phyloP scores from a whole-genome alignment of 2,888 invertebrate species.

The Glyphotaelius pellucidus region DNA sequence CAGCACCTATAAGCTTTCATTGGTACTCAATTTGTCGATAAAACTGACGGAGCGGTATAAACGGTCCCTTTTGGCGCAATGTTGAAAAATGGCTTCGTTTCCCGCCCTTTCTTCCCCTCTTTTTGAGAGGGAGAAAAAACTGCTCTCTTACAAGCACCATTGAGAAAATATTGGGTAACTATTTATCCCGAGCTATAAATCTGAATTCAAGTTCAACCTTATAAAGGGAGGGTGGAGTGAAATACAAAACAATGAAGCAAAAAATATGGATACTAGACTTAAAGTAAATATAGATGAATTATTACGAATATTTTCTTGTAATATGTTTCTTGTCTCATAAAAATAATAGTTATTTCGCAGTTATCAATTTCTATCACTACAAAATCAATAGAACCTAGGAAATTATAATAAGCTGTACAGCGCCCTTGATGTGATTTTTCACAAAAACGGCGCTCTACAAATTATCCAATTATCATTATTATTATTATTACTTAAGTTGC shows the following conservation, averaged over 20 bases:
- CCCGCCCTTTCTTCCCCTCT: slow-evolving; percentile 32
- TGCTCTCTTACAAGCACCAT: slow-evolving; percentile 65
- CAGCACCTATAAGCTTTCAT: slow-evolving; percentile 36
- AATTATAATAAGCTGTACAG: no score
- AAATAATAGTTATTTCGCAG: no score
- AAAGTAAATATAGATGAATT: background rate
- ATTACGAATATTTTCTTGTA: background rate
- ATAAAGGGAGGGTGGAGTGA: slow-evolving; percentile 60
- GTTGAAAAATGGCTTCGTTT: slow-evolving; percentile 61
- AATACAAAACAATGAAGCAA: slow-evolving; percentile 54
- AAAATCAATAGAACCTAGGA: no score
- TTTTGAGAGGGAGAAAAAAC: slow-evolving; percentile 53
- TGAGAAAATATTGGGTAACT: slow-evolving; percentile 66
- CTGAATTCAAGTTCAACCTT: slow-evolving; percentile 65
- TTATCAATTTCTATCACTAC: no score
- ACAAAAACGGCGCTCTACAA: no score
- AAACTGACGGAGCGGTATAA: slow-evolving; percentile 43
- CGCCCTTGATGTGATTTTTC: no score
- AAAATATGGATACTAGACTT: background rate
- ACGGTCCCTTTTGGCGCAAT: slow-evolving; percentile 31
- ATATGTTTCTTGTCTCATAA: no score
- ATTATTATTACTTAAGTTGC: no score
- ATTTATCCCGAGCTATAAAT: slow-evolving; percentile 66
- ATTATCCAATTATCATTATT: no score
- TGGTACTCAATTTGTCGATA: slow-evolving; percentile 48